phyloP scores from a whole-genome alignment of 1,140 invertebrate genomes.

The Drosophila pectinifera region DNA sequence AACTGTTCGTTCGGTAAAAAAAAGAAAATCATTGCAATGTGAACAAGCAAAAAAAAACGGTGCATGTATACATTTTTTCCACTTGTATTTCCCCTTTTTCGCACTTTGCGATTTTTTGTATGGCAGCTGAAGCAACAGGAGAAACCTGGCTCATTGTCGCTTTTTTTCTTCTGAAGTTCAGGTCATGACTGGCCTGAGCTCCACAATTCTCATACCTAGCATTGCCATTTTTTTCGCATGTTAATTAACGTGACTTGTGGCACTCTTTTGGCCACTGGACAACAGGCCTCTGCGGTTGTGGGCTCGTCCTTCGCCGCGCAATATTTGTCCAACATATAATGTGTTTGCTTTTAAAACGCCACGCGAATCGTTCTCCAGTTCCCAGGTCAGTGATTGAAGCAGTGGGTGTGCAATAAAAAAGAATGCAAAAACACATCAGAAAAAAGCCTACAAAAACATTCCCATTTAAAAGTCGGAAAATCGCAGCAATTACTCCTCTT shows the following conservation, averaged over 20 bases:
- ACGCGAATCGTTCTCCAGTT: constrained; percentile 19
- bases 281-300: constrained; percentile 32
- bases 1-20: background rate
- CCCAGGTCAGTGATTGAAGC: constrained; percentile 37
- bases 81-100: constrained; percentile 21
- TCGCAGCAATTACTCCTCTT: constrained; percentile 71
- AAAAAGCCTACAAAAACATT: constrained; percentile 56
- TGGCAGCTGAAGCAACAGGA: constrained; percentile 63
- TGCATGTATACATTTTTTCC: constrained; percentile 26
- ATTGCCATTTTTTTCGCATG: constrained; percentile 44
- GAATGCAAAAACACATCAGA: constrained; percentile 25
- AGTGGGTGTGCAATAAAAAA: constrained; percentile 35
- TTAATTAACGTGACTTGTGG: constrained; percentile 83
- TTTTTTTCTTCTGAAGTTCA: constrained; percentile 30
- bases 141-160: constrained; percentile 29
- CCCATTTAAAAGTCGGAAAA: constrained; percentile 72
- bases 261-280: constrained; percentile 29
- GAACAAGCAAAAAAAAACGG: background rate
- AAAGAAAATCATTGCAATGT: constrained; percentile 10
- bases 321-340: constrained; percentile 77
- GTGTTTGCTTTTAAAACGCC: constrained; percentile 71
- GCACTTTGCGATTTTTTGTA: constrained; percentile 44
- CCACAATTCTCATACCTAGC: background rate
- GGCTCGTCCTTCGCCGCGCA: constrained; percentile 27
- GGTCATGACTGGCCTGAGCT: background rate